Conservation (phyloP, 2,888 invertebrate genomes). For the Fabriciana adippe region DNA sequence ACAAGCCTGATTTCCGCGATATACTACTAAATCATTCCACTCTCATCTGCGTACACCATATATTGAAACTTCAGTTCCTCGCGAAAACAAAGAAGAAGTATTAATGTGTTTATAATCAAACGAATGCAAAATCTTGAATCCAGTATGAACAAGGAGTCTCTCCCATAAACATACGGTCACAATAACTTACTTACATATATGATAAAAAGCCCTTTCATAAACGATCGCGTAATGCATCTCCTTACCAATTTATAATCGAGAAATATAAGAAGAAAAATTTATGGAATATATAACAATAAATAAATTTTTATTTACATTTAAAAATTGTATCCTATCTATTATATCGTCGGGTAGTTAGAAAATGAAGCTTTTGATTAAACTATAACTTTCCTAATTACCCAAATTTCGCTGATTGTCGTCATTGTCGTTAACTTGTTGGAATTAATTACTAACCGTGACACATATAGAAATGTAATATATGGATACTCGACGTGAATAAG, state of each 20-base stretch:
- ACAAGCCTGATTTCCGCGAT: conserved; percentile 66
- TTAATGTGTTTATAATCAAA: conserved; percentile 55
- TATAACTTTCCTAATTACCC: conserved; percentile 46
- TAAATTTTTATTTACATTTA: conserved; percentile 81
- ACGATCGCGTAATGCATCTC: conserved; percentile 71
- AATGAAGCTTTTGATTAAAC: conserved; percentile 53
- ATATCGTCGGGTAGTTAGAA: conserved; percentile 61
- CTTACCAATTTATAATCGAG: conserved; percentile 78
- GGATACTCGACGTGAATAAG: conserved; percentile 15
- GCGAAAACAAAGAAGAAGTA: conserved; percentile 52
- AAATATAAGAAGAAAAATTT: conserved; percentile 77
- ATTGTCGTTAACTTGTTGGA: conserved; percentile 17
- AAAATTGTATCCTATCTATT: conserved; percentile 79
- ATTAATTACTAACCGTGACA: conserved; percentile 11
- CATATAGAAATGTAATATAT: conserved; percentile 1
- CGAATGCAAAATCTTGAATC: conserved; percentile 43
- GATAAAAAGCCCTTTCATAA: conserved; percentile 75
- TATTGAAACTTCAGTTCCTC: conserved; percentile 36
- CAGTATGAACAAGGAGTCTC: conserved; percentile 41
- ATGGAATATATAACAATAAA: conserved; percentile 81
- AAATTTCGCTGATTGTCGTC: conserved; percentile 30
- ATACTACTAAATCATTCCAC: conserved; percentile 55
- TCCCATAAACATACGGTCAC: conserved; percentile 40
- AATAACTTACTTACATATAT: conserved; percentile 59
- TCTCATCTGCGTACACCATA: conserved; percentile 46